Base-by-base conservation (phyloP, 2,888 invertebrate genomes). In the Spodoptera picta region DNA sequence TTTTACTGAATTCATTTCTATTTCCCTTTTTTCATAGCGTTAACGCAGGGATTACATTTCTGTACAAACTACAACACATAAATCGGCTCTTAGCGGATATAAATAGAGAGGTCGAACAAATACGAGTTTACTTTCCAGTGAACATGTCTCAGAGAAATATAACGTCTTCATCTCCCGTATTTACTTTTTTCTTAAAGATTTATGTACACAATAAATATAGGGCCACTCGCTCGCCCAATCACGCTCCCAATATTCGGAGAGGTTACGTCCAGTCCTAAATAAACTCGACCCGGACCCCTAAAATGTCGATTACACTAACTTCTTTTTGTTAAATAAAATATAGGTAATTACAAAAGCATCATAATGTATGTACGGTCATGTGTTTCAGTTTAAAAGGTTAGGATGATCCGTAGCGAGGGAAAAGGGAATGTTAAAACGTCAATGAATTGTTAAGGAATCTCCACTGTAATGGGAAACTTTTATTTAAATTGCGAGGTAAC, bases 141-240 rank as follows among this genome's bases (percentile, higher is more conserved):
- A 83, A 80, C 78, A 80, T 79, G 80, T 80, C 77, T 75, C 69
- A 69, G 65, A 77, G 76, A 80, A 84, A 82, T 78, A 81, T 76
- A 79, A 79, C 74, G 77, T 73, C 75, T 77, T 80, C 75, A 80
- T 77, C 71, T 65, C 65, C 75, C 73, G 78, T 87, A 84, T 87
- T 87, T 88, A 87, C 86, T 82, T 86, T 88, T 83, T 87, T 87
- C 87, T 87, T 87, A 87, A 87, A 89, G 88, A 90, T 91, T 90
- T 92, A 88, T 91, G 89, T 89, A 88, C 87, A 87, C 87, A 88
- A 90, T 88, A 90, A 90, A 91, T 87, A 88, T 80, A 82, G 81
- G 80, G 60, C 79, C 81, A 79, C 81, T 86, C 83, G 77, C 80
- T 85, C 83, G 87, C 84, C 90, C 91, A 92, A 92, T 92, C 92